Base-by-base conservation (phyloP, 1,140 invertebrate species). In the Aphidius gifuensis region DNA sequence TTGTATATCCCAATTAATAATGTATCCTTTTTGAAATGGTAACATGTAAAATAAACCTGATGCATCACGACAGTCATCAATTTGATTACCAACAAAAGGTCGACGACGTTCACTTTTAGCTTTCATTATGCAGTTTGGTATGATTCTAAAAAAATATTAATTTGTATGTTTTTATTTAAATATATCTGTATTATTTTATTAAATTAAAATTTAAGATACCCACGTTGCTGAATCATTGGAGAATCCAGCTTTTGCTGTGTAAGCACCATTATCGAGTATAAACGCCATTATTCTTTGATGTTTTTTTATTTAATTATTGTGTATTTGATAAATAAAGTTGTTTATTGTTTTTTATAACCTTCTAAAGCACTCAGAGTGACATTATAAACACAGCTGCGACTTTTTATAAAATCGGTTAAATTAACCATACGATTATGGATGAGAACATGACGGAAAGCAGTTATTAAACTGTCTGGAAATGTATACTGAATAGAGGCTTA, bases 111-210 rank as follows among this genome's bases (percentile, higher is more conserved):
- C 97, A 69, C 92, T 96, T 80, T 98, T 98, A 1, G 95, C 94
- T 85, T 99, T 99, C 85, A 96, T 96, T 43, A 99, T 94, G 71
- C 93, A 96, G 79, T 99, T 99, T 4, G 95, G 94, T 68, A 98
- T 86, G 11, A 93, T 71, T 74, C 92, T 88, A 65, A 56, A 65
- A 56, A 78, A 74, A 40, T 42, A 4, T n/a, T 49, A 39, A 53
- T 51, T 43, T 38, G 51, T 43, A 8, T 40, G 6, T 43, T 8
- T 57, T 11, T 32, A 32, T 46, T 23, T 23, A 21, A 8, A 44
- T 6, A 44, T 1, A 6, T 6, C 6, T 44, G 16, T 3, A 42
- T 16, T 16, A 57, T 46, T 23, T 16, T 23, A 61, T 61, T 58
- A 62, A 55, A 62, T 45, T 16, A 66, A 53, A 62, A 46, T 53